Percentiles rank a stretch among this genome's conserved stretches.
phyloP scores from a whole-genome alignment of 2,797 vertebrate genomes.

The Pteronotus mesoamericanus region DNA sequence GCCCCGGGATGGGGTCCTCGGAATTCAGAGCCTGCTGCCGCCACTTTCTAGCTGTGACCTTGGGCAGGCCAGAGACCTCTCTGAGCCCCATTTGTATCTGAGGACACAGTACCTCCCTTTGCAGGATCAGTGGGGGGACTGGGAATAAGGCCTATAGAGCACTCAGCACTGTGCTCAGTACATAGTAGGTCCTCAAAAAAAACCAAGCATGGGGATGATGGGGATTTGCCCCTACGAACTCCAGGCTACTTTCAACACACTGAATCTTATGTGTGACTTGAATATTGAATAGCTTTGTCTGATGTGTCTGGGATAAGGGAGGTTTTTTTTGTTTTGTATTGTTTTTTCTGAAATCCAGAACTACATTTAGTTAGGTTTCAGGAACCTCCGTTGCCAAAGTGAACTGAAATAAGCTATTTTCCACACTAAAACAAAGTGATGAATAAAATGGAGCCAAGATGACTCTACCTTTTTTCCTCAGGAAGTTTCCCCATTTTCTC shows the following conservation, averaged over 20 bases:
- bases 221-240: background rate
- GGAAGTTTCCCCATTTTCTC: conserved; percentile 51
- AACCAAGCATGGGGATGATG: fast-evolving
- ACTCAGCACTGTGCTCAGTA: background rate
- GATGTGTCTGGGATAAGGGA: background rate
- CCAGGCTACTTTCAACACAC: background rate
- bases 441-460: background rate
- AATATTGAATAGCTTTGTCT: background rate
- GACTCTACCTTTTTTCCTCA: background rate
- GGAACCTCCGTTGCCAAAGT: background rate
- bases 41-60: background rate
- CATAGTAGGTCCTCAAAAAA: background rate
- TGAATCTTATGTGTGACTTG: background rate
- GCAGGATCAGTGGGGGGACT: background rate
- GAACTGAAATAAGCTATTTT: background rate
- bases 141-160: background rate
- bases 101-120: background rate
- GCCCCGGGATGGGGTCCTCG: background rate
- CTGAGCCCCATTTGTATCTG: background rate
- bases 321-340: background rate
- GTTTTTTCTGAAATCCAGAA: background rate
- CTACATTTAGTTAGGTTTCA: background rate
- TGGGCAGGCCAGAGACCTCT: background rate
- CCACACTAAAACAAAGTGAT: background rate
- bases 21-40: background rate